phyloP scores from a whole-genome alignment of 2,888 invertebrate species.

The Lasioglossum vierecki region DNA sequence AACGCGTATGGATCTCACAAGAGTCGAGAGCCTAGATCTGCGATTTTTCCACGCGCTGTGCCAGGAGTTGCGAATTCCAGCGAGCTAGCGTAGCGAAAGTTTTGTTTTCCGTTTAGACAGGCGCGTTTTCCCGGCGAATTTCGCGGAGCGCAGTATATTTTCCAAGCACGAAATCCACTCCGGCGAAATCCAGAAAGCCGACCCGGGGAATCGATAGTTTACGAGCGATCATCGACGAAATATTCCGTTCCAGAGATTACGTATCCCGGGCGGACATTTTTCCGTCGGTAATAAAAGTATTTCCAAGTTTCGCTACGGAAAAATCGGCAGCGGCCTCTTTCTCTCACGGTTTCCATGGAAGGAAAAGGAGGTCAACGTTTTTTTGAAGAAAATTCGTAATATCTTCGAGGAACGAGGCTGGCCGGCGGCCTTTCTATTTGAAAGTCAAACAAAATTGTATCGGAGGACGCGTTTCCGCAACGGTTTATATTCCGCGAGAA shows the following conservation, averaged over 20 bases:
- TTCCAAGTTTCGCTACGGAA: background rate
- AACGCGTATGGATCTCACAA: background rate
- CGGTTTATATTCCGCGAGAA: slow-evolving; percentile 27
- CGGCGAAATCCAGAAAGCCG: slow-evolving; percentile 9
- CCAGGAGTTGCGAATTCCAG: slow-evolving; percentile 2
- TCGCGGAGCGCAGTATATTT: slow-evolving; percentile 4
- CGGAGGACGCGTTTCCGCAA: slow-evolving; percentile 42
- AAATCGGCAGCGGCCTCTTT: background rate
- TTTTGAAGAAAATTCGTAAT: slow-evolving; percentile 47
- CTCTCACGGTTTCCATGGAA: background rate
- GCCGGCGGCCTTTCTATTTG: slow-evolving; percentile 60
- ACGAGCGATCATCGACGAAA: slow-evolving; percentile 21
- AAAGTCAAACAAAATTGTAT: slow-evolving; percentile 72
- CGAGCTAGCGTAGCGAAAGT: background rate
- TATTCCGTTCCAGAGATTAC: slow-evolving; percentile 28
- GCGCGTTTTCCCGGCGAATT: slow-evolving; percentile 11
- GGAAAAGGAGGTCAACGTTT: slow-evolving; percentile 29
- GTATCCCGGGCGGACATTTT: slow-evolving; percentile 7
- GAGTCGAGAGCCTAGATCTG: background rate
- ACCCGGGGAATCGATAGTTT: slow-evolving; percentile 12
- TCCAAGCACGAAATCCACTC: background rate
- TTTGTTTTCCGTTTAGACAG: slow-evolving; percentile 7
- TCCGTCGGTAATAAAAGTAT: slow-evolving; percentile 23
- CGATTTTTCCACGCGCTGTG: background rate
- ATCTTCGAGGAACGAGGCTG: slow-evolving; percentile 38